These are phyloP conservation scores for Nephrotoma flavescens DNA, from an alignment of 2,888 invertebrate species.

Conservation along the genomic window DNA sequence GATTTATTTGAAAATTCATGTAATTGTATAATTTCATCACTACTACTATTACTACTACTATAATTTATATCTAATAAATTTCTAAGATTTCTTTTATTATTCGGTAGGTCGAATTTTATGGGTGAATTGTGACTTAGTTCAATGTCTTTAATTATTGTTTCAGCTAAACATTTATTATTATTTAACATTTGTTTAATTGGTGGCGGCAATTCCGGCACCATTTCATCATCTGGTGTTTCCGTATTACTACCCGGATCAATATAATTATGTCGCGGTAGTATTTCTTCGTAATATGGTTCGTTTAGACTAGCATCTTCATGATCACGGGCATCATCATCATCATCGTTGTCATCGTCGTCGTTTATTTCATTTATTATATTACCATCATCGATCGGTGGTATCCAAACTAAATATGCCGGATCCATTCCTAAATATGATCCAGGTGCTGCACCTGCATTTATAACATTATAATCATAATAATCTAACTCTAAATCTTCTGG, in stretches of 20 bases:
- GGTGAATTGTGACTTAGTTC: conserved; percentile 9
- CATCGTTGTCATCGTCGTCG: conserved; percentile 18
- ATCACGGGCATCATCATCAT: neutral
- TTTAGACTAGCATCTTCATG: neutral
- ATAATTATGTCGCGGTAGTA: conserved; percentile 34
- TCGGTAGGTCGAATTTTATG: neutral
- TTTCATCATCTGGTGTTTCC: conserved; percentile 46
- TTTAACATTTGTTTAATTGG: conserved; percentile 34
- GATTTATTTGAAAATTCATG: conserved; percentile 6
- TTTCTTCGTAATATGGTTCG: conserved; percentile 29
- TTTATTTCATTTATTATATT: conserved; percentile 47
- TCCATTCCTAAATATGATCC: conserved; percentile 82
- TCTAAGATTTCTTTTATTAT: neutral
- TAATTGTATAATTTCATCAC: conserved; percentile 6
- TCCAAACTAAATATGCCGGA: conserved; percentile 77
- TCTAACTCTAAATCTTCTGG: conserved; percentile 70
- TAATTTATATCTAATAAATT: neutral
- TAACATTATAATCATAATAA: conserved; percentile 80
- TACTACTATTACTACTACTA: neutral
- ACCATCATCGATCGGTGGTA: conserved; percentile 63
- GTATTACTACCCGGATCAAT: conserved; percentile 50
- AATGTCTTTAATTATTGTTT: conserved; percentile 8
- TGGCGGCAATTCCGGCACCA: conserved; percentile 33
- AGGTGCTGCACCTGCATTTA: conserved; percentile 67
- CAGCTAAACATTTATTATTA: conserved; percentile 6